Percentiles rank a stretch among this genome's conserved stretches.
phyloP scores from a whole-genome alignment of 2,888 invertebrate species.

The Petrophora chlorosata region DNA sequence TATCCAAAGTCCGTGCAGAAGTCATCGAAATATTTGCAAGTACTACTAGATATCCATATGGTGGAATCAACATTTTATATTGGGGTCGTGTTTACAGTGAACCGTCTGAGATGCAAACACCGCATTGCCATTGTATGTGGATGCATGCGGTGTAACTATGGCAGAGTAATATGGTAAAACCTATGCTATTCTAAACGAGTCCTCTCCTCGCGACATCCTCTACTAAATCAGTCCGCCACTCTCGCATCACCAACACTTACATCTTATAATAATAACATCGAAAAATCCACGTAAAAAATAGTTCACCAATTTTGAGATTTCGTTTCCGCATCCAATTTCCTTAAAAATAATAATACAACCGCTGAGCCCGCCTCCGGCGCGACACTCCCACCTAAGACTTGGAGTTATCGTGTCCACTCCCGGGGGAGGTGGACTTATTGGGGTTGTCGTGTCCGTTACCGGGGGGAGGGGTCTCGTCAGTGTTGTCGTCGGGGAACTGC shows the following conservation, averaged over 20 bases:
- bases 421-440: constrained; percentile 20
- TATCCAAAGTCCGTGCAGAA: constrained; percentile 1
- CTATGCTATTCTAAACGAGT: neutral
- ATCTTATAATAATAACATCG: constrained; percentile 12
- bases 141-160: too few relatives aligned
- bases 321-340: constrained; percentile 8
- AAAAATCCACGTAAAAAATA: constrained; percentile 31
- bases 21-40: constrained; percentile 4
- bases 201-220: neutral
- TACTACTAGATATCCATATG: neutral
- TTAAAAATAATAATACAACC: constrained; percentile 25
- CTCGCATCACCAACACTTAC: constrained; percentile 15
- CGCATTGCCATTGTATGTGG: too few relatives aligned
- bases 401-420: constrained; percentile 19
- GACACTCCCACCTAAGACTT: constrained; percentile 3
- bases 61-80: neutral
- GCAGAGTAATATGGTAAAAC: too few relatives aligned
- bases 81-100: too few relatives aligned
- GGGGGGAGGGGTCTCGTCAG: constrained; percentile 27
- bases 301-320: constrained; percentile 26
- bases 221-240: neutral
- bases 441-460: constrained; percentile 22
- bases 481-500: constrained; percentile 68
- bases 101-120: too few relatives aligned
- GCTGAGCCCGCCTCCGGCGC: constrained; percentile 3